phyloP scores from a whole-genome alignment of 2,797 vertebrate species.

The Lutjanus campechanus region DNA sequence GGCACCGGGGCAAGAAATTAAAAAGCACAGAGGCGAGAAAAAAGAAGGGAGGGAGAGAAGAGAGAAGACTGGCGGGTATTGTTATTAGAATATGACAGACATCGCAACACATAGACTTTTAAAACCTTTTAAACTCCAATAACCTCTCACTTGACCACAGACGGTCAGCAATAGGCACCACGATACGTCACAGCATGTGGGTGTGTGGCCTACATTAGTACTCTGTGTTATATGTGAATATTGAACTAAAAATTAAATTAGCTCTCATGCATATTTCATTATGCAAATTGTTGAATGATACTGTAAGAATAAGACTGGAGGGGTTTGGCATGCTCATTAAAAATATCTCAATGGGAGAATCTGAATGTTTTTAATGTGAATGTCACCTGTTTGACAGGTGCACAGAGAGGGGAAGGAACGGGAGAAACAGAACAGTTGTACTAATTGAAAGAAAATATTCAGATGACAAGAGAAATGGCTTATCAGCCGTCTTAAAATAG shows the following conservation, averaged over 20 bases:
- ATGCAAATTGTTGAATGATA: slow-evolving; percentile 72
- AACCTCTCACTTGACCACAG: slow-evolving; percentile 41
- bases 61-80: slow-evolving; percentile 69
- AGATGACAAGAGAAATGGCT: slow-evolving; percentile 53
- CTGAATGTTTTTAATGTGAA: slow-evolving; percentile 76
- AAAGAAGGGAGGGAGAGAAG: slow-evolving; percentile 40
- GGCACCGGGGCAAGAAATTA: slow-evolving; percentile 84
- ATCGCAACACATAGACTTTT: slow-evolving; percentile 56
- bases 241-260: slow-evolving; percentile 73
- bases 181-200: slow-evolving; percentile 3
- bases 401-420: slow-evolving; percentile 48
- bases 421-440: slow-evolving; percentile 58
- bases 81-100: slow-evolving; percentile 81
- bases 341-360: slow-evolving; percentile 75
- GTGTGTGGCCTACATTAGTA: slow-evolving; percentile 26
- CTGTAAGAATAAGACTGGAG: slow-evolving; percentile 68
- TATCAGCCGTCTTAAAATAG: slow-evolving; percentile 48
- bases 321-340: slow-evolving; percentile 76
- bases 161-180: slow-evolving; percentile 25
- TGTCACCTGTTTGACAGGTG: slow-evolving; percentile 80
- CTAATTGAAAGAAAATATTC: slow-evolving; percentile 78
- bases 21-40: slow-evolving; percentile 81
- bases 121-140: slow-evolving; percentile 55
- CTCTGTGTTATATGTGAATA: slow-evolving; percentile 57
- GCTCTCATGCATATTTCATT: slow-evolving; percentile 77